Base-by-base conservation (phyloP, 2,113 vertebrate species). In the Mionectes macconnelli region DNA sequence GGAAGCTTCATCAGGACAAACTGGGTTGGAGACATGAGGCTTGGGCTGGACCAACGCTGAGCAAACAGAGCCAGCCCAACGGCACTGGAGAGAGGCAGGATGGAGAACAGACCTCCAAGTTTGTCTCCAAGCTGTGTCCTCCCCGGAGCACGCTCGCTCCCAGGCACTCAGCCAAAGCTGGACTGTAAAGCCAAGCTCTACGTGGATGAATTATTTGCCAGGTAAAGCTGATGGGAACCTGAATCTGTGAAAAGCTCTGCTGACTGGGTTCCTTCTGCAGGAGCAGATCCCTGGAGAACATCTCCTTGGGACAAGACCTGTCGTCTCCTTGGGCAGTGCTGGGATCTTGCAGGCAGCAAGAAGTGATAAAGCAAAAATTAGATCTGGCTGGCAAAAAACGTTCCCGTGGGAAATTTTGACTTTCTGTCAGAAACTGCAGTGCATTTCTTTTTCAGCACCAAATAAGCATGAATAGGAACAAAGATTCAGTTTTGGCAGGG, bases 381-480 rank as follows among this genome's bases (percentile, higher is more conserved):
- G 35, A 95, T 86, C 84, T 84, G 75, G 63, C 87, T 77, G 64
- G 31, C 0, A 2, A 90, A 90, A 94, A 74, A 68, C 0, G 1
- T 95, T 97, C 93, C 90, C 79, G 18, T 88, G 94, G 96, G 96
- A 97, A 95, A 84, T 96, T 92, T 96, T 96, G 90, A 95, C 79
- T 95, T 94, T 90, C 89, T 86, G 83, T 96, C 90, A 93, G 69
- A 96, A 97, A 85, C 78, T 76, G 67, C 68, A 30, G 80, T 1
- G 22, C 4, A 4, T 82, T 90, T 92, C 56, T 91, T 93, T 90
- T 69, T 63, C 72, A 68, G 64, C 63, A 82, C 79, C 92, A 90
- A 87, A 88, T 40, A 55, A 89, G 60, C 64, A 78, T 95, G 93
- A 96, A 96, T 89, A 80, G 90, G 83, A 97, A 96, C 93, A 97